Conservation (phyloP, 1,140 invertebrate genomes). For the Diachasma alloeum region DNA sequence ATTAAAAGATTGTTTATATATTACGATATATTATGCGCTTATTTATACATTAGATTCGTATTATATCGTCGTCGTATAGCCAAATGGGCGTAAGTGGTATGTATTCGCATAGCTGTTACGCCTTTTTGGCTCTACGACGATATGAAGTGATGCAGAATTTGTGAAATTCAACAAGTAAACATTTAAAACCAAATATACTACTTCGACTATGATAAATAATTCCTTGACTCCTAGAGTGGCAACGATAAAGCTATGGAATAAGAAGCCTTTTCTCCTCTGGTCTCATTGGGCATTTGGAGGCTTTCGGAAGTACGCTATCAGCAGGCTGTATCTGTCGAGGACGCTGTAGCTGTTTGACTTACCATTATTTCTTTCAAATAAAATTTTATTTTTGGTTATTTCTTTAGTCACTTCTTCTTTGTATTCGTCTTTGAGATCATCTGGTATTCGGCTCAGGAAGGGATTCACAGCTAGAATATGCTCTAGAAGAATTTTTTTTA, state of each 20-base stretch:
- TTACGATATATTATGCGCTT: too few relatives aligned
- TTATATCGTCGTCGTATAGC: too few relatives aligned
- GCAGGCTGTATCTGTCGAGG: slow-evolving; percentile 54
- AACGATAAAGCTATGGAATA: not conserved
- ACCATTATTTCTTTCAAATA: slow-evolving; percentile 44
- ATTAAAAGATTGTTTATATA: too few relatives aligned
- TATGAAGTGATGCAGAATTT: not conserved
- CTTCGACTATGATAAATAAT: not conserved
- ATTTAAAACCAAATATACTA: not conserved
- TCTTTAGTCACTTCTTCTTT: slow-evolving; percentile 57
- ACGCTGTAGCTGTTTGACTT: slow-evolving; percentile 46
- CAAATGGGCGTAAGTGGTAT: too few relatives aligned
- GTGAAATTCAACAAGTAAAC: not conserved
- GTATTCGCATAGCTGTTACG: too few relatives aligned
- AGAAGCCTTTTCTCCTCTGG: not conserved
- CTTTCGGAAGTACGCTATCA: slow-evolving; percentile 58
- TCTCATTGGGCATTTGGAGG: slow-evolving; percentile 28
- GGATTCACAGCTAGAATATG: slow-evolving; percentile 79
- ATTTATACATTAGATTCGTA: too few relatives aligned
- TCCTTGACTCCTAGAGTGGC: not conserved
- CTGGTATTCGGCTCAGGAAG: slow-evolving; percentile 74
- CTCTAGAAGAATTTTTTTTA: slow-evolving; percentile 61
- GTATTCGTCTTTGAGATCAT: slow-evolving; percentile 71
- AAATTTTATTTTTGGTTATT: slow-evolving; percentile 49
- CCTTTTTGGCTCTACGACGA: too few relatives aligned